Evolutionary conservation across 2,113 vertebrate species (phyloP).

Genomic region (Equus przewalskii): DNA sequence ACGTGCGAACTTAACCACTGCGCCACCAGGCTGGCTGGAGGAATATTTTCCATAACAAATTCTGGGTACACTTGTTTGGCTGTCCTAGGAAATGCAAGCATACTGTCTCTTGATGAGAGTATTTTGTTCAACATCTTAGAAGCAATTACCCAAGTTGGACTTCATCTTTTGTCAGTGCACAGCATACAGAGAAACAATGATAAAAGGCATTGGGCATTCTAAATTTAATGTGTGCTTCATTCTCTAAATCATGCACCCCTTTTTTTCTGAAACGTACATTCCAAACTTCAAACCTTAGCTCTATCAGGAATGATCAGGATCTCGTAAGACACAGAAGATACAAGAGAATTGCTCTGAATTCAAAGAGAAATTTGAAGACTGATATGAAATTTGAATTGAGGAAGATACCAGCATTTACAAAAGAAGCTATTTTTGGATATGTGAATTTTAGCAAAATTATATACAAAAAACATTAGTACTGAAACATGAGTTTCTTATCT

Average conservation of each 20-base stretch:
- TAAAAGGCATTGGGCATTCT: neutral
- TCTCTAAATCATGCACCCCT: neutral
- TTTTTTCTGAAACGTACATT: neutral
- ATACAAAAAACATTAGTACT: neutral
- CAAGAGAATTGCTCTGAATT: neutral
- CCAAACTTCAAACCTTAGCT: neutral
- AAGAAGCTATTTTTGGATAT: neutral
- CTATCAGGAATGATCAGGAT: neutral
- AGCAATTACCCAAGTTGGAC: neutral
- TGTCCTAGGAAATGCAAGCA: neutral
- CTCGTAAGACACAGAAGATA: neutral
- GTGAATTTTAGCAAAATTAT: neutral
- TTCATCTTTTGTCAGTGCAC: neutral
- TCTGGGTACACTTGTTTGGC: neutral
- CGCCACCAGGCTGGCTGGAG: too few species aligned
- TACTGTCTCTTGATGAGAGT: neutral
- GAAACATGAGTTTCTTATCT: neutral
- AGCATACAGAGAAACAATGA: neutral
- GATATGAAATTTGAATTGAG: neutral
- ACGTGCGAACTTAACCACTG: too few species aligned
- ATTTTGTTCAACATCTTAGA: neutral
- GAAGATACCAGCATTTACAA: neutral
- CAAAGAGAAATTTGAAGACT: neutral
- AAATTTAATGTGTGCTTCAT: neutral
- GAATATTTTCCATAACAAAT: neutral